Evolutionary conservation across 2,113 vertebrate genomes (phyloP).

Genomic region (Cynopterus brachyotis): DNA sequence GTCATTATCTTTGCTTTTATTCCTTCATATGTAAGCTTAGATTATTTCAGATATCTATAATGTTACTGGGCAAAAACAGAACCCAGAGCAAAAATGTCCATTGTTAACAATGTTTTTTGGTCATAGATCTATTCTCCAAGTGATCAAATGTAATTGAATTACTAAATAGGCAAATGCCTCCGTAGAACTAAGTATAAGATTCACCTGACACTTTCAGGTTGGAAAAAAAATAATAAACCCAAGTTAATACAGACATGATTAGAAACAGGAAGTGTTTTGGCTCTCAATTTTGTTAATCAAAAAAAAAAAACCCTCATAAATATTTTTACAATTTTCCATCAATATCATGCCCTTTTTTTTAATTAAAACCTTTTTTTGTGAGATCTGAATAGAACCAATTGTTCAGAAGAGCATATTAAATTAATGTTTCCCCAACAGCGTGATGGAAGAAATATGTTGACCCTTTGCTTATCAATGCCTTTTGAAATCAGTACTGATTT

Average conservation of each 20-base stretch:
- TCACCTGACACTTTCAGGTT: background rate
- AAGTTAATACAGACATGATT: constrained; percentile 57
- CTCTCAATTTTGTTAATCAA: constrained; percentile 62
- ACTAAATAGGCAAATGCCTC: background rate
- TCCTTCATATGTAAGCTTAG: background rate
- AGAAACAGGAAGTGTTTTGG: constrained; percentile 64
- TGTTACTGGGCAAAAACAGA: background rate
- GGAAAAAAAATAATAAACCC: background rate
- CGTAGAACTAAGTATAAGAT: constrained; percentile 6
- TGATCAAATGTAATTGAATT: background rate
- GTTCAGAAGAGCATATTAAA: constrained; percentile 31
- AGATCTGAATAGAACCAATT: constrained; percentile 31
- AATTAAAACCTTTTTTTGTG: constrained; percentile 22
- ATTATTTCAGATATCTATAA: background rate
- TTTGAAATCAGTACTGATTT: constrained; percentile 50
- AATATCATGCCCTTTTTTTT: background rate
- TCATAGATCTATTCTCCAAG: background rate
- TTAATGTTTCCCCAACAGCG: constrained; percentile 49
- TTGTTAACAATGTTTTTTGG: background rate
- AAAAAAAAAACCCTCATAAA: constrained; percentile 20
- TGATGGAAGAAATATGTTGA: constrained; percentile 30
- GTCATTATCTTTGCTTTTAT: constrained; percentile 22
- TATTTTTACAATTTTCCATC: constrained; percentile 53
- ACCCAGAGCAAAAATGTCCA: background rate
- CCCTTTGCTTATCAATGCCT: constrained; percentile 13